Evolutionary conservation across 2,113 vertebrate genomes (phyloP), one percentile per base, ranked within the genome.

Genomic region (Crotalus horridus): DNA sequence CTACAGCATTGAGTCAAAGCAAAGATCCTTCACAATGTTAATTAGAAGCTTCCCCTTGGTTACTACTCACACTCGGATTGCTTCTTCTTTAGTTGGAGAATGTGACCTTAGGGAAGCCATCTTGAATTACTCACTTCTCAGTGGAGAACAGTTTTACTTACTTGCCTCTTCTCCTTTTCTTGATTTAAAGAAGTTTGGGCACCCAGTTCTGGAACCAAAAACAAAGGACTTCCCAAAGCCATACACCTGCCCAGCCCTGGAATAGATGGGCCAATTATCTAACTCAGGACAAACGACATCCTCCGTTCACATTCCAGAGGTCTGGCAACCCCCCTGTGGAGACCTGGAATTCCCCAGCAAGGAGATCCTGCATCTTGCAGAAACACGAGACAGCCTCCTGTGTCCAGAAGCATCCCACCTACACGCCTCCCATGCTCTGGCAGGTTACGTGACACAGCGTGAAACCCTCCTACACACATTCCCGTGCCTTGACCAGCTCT

Each of bases 381-480:
- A 69, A 89, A 88, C 39, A 39, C 4, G 87, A 85, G 46, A 55
- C 46, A 39, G 29, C 81, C 48, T 13, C 11, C 54, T 55, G 3
- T 21, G 10, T 9, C 56, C 46, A 12, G 33, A 8, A 21, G 12
- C 6, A 15, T 12, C n/a, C n/a, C 58, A 86, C 46, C 55, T 15
- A 51, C 33, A 6, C 10, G 1, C 29, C 10, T 17, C 6, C 46
- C 1, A 17, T 11, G 1, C 53, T 6, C 8, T 0, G 1, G 46
- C 23, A 20, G 24, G 39, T 2, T 48, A 64, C 17, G 29, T 90
- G 58, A n/a, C 4, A 2, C 4, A n/a, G 4, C 12, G 15, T 5
- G 12, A 29, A n/a, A 29, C 12, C 64, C 29, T n/a, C 64, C 64
- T 69, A 15, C 64, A 13, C 26, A 13, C 64, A 69, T 69, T n/a